These are phyloP conservation scores for Oncopeltus fasciatus DNA, from an alignment of 1,140 invertebrate genomes.

Conservation along the genomic window DNA sequence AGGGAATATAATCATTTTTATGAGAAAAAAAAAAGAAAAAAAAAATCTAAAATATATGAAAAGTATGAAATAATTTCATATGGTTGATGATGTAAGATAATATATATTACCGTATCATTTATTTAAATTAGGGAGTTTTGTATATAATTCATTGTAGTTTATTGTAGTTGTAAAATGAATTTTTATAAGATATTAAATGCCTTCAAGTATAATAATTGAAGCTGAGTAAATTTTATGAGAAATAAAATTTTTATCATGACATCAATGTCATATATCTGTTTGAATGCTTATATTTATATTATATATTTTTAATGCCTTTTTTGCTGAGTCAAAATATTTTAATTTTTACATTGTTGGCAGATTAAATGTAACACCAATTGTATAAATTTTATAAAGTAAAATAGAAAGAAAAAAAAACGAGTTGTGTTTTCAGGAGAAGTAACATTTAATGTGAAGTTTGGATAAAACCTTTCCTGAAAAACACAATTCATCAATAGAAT, in stretches of 20 bases:
- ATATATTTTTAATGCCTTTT: neutral
- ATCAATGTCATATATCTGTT: neutral
- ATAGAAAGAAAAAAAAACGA: neutral
- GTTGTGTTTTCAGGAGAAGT: neutral
- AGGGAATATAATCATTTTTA: slow-evolving; percentile 8
- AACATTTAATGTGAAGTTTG: neutral
- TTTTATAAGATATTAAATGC: slow-evolving; percentile 6
- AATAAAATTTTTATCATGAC: slow-evolving; percentile 6
- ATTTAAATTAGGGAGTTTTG: slow-evolving; percentile 4
- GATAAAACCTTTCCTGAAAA: neutral
- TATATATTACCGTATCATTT: slow-evolving; percentile 7
- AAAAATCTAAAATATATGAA: slow-evolving; percentile 1
- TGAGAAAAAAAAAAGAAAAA: slow-evolving; percentile 7
- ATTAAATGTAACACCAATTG: slow-evolving; percentile 2
- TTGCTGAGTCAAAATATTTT: neutral
- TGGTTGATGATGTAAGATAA: slow-evolving; percentile 9
- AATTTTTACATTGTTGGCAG: neutral
- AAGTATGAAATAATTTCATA: neutral
- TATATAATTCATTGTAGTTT: slow-evolving; percentile 6
- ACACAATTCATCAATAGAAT: slow-evolving; percentile 4
- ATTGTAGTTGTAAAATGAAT: slow-evolving; percentile 7
- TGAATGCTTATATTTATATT: slow-evolving; percentile 10
- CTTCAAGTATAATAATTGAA: neutral
- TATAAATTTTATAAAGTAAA: neutral
- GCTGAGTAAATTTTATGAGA: slow-evolving; percentile 5